A percentile compares a stretch with the other conserved stretches of the same genome.
phyloP scores from a whole-genome alignment of 2,113 vertebrate genomes.

The Calonectris borealis region DNA sequence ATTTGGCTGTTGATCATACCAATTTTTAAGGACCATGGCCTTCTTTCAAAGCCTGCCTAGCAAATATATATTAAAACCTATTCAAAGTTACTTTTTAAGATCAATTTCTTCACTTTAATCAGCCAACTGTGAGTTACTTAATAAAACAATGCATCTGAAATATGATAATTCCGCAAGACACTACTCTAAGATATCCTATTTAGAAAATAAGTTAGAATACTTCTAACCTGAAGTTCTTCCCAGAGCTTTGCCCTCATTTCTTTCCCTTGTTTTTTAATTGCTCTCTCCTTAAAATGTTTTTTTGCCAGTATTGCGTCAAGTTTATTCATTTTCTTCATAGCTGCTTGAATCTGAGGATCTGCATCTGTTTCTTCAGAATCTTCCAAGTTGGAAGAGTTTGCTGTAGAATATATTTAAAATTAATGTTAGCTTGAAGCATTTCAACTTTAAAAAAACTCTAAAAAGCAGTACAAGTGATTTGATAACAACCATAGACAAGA shows the following conservation, averaged over 20 bases:
- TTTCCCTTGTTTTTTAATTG: slow-evolving; percentile 79
- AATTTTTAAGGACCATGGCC: neutral
- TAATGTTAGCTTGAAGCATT: neutral
- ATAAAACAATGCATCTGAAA: neutral
- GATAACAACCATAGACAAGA: neutral
- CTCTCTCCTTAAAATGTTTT: slow-evolving; percentile 75
- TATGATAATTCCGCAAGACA: neutral
- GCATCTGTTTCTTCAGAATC: slow-evolving; percentile 46
- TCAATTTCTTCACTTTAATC: neutral
- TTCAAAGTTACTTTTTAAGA: neutral
- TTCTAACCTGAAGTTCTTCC: slow-evolving; percentile 82
- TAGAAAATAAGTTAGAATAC: neutral
- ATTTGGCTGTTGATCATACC: neutral
- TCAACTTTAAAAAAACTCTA: neutral
- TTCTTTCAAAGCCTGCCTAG: neutral
- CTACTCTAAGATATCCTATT: neutral
- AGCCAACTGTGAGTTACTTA: neutral
- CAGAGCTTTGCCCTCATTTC: slow-evolving; percentile 82
- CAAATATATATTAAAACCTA: neutral
- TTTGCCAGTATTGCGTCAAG: slow-evolving; percentile 83
- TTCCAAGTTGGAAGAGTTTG: neutral
- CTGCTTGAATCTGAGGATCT: slow-evolving; percentile 74
- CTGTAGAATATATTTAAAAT: slow-evolving; percentile 10
- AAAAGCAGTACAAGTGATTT: neutral
- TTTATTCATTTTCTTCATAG: slow-evolving; percentile 81